Base-by-base conservation (phyloP, 2,113 vertebrate species). In the Echinops telfairi region DNA sequence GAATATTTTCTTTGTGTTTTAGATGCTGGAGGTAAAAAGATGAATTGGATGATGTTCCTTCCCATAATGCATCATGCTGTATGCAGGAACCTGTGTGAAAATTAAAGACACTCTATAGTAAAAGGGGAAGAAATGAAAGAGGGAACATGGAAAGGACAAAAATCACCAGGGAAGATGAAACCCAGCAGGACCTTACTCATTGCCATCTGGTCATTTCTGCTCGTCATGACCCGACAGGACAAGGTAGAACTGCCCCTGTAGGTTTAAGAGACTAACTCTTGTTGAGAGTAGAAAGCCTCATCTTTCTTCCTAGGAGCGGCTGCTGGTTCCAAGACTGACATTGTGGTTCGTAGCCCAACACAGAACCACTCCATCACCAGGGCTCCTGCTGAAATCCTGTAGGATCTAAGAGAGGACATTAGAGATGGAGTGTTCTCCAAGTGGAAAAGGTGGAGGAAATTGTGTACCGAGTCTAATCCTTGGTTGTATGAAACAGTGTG, bases 1-100 rank as follows among this genome's bases (percentile, higher is more conserved):
- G 80, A 76, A 15, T 36, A 81, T 60, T 15, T 80, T 19, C 58
- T 91, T 81, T 87, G 25, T 57, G 78, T 53, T 93, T 71, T 53
- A 71, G n/a, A 90, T 90, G 3, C 40, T 82, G 70, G 38, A 70
- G 60, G 16, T 88, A 36, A 64, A 66, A 90, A 86, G 53, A 66
- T 80, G 2, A 86, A 60, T 73, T 47, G 20, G 12, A 58, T 93
- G n/a, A 78, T 31, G 23, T 79, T 93, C 31, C 1, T 92, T 62
- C 60, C 60, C 4, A 62, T 62, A 62, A 2, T 71, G 47, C 60
- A 86, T 31, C 6, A 66, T 92, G 47, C 77, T 53, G 14, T 60
- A 77, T 86, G 40, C 25, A 64, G 16, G 71, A 81, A 17, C 75
- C 36, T n/a, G 2, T 89, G 20, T 86, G 68, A 86, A 82, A 78